These are phyloP conservation scores for Drosophila diplacantha DNA, from an alignment of 2,888 invertebrate genomes.

Conservation along the genomic window DNA sequence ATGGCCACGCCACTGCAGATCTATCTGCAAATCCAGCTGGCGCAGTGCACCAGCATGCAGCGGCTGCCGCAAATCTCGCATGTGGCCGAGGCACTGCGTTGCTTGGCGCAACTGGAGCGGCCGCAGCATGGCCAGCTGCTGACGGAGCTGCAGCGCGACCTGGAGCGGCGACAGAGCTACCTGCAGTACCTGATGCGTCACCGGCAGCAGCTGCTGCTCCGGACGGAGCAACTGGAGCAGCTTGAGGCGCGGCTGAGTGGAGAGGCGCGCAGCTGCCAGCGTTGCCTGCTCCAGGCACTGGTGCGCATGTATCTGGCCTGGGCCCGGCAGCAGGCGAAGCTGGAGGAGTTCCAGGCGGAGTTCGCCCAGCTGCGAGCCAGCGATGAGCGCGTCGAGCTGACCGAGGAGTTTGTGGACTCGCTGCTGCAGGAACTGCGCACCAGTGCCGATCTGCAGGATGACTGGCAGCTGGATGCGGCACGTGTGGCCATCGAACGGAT, in stretches of 20 bases:
- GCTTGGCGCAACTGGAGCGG: constrained; percentile 85
- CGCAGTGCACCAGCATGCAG: constrained; percentile 89
- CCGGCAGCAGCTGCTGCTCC: constrained; percentile 87
- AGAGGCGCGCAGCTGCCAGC: constrained; percentile 85
- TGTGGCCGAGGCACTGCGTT: constrained; percentile 89
- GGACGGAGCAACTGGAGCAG: constrained; percentile 85
- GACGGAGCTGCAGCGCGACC: constrained; percentile 86
- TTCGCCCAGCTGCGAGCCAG: constrained; percentile 88
- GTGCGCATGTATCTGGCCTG: constrained; percentile 89
- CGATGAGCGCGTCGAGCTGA: constrained; percentile 94
- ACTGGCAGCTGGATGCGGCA: constrained; percentile 85
- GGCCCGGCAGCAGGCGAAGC: constrained; percentile 85
- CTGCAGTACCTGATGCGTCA: constrained; percentile 89
- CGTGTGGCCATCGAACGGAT: constrained; percentile 91
- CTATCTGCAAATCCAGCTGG: constrained; percentile 86
- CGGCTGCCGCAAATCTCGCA: constrained; percentile 87
- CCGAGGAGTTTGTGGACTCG: constrained; percentile 88
- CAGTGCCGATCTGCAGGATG: constrained; percentile 79
- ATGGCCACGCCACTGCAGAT: constrained; percentile 80
- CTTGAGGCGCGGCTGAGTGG: constrained; percentile 81
- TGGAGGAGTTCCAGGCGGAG: constrained; percentile 87
- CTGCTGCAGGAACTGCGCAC: constrained; percentile 85
- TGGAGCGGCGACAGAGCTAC: constrained; percentile 87
- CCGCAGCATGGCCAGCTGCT: constrained; percentile 86
- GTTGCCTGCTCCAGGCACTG: constrained; percentile 86